phyloP scores from a whole-genome alignment of 2,113 vertebrate species.

The Calypte anna region DNA sequence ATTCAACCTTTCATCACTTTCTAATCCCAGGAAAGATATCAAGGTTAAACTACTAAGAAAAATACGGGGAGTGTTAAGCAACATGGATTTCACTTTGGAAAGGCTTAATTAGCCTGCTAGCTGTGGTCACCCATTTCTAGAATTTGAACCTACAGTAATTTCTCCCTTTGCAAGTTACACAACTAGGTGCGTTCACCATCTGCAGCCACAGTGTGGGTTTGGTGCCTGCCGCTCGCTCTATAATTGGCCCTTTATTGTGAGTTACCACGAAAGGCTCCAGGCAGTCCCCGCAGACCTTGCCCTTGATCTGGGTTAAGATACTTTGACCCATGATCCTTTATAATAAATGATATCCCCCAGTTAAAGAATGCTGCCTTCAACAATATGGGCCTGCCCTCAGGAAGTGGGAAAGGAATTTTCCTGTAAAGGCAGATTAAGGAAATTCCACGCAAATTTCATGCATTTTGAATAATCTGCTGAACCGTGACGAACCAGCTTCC shows the following conservation, averaged over 20 bases:
- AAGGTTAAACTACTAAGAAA: conserved; percentile 56
- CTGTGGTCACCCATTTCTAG: background rate
- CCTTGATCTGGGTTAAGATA: conserved; percentile 70
- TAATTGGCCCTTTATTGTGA: conserved; percentile 66
- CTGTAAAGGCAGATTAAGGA: conserved; percentile 67
- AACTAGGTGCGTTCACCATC: background rate
- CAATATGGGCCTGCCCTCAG: conserved; percentile 60
- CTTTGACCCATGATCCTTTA: conserved; percentile 65
- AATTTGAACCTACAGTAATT: conserved; percentile 1
- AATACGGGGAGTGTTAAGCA: conserved; percentile 18
- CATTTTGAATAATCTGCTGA: conserved; percentile 56
- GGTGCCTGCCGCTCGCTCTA: conserved; percentile 19
- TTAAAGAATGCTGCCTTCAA: conserved; percentile 66
- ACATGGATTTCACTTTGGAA: background rate
- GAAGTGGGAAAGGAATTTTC: conserved; percentile 64
- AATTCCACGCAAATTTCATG: conserved; percentile 71
- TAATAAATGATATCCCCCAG: conserved; percentile 70
- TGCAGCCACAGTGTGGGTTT: background rate
- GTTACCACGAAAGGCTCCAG: conserved; percentile 56
- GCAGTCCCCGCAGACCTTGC: conserved; percentile 60
- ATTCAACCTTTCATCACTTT: conserved; percentile 65
- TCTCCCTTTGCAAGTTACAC: background rate
- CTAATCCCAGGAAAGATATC: conserved; percentile 62
- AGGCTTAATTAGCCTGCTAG: conserved; percentile 1
- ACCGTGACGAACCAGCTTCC: conserved; percentile 47